phyloP scores from a whole-genome alignment of 2,888 invertebrate species.

The Dolomedes plantarius region DNA sequence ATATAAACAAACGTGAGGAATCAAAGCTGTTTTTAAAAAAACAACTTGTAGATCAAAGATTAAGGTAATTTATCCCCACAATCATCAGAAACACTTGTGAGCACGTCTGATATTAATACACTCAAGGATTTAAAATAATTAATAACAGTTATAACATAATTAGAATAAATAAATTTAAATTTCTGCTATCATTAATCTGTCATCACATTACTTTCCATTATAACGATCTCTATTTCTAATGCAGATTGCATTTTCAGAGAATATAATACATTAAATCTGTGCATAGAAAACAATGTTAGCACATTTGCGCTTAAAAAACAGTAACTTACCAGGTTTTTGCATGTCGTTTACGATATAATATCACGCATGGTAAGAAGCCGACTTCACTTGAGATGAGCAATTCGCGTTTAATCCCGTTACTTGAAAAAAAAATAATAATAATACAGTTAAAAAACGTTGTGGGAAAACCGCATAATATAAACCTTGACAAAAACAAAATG shows the following conservation, averaged over 20 bases:
- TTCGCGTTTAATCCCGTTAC: conserved; percentile 29
- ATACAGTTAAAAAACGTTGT: neutral
- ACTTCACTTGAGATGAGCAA: neutral
- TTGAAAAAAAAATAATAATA: neutral
- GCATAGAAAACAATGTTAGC: neutral
- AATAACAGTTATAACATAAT: neutral
- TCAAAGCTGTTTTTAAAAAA: too few relatives aligned
- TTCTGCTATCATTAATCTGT: neutral
- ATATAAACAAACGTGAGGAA: too few relatives aligned
- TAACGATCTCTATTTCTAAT: neutral
- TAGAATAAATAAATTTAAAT: neutral
- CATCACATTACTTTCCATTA: neutral
- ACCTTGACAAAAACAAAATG: too few relatives aligned
- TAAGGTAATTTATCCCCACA: too few relatives aligned
- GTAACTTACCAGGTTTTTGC: conserved; percentile 62
- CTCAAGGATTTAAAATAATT: too few relatives aligned
- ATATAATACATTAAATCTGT: neutral
- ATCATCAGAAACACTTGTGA: too few relatives aligned
- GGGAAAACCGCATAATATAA: too few relatives aligned
- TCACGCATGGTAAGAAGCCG: conserved; percentile 50
- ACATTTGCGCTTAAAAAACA: neutral
- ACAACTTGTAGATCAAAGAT: too few relatives aligned
- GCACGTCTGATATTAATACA: too few relatives aligned
- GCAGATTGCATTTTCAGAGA: too few relatives aligned
- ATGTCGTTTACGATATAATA: conserved; percentile 38